A percentile compares a stretch with the other conserved stretches of the same genome.
Evolutionary conservation across 2,888 invertebrate species (phyloP).

Genomic region (Lamellibrachia satsuma): DNA sequence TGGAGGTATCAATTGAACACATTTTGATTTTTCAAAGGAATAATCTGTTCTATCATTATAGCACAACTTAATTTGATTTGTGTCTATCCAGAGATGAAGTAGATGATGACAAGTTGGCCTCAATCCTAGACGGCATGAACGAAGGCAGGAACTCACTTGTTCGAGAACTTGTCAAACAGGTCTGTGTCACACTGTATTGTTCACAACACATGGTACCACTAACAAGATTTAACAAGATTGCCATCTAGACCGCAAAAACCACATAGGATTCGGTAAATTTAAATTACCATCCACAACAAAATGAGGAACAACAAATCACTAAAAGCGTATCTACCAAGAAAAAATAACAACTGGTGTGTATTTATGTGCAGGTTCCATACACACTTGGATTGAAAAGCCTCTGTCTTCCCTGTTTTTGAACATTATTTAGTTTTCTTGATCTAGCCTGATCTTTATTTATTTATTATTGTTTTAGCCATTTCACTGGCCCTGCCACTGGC

Average conservation of each 20-base stretch:
- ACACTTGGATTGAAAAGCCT: background rate
- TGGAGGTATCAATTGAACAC: too few species aligned
- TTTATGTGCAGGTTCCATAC: background rate
- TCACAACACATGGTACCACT: background rate
- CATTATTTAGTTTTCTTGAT: background rate
- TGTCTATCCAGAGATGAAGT: background rate
- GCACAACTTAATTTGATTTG: background rate
- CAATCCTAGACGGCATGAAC: conserved; percentile 47
- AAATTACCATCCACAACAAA: background rate
- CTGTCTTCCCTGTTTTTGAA: background rate
- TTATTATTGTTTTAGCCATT: too few species aligned
- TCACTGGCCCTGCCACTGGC: too few species aligned
- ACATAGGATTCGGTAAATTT: background rate
- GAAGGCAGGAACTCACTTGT: conserved; percentile 46
- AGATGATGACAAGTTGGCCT: conserved; percentile 41
- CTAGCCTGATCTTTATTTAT: too few species aligned
- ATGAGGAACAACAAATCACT: background rate
- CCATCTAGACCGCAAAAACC: too few species aligned
- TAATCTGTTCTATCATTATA: background rate
- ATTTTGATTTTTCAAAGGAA: too few species aligned
- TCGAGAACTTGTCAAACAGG: conserved; percentile 53
- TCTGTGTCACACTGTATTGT: conserved; percentile 30
- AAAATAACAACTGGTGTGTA: background rate
- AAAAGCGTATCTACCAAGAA: background rate
- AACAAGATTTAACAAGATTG: too few species aligned